These are phyloP conservation scores for Drymodes brunneopygia DNA, from an alignment of 2,113 vertebrate species.

Conservation along the genomic window DNA sequence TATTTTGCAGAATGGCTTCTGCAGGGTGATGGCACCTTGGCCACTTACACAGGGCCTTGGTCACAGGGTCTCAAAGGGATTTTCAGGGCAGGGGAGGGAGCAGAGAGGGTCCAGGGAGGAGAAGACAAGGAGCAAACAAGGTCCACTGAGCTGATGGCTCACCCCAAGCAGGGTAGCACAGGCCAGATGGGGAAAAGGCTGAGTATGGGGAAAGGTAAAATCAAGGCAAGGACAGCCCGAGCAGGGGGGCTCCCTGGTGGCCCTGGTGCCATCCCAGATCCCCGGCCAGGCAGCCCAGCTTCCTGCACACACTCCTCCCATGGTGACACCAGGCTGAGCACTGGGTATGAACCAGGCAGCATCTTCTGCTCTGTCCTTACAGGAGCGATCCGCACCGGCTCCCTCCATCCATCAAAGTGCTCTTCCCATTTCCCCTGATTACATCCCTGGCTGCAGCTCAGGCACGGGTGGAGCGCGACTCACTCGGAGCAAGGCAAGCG, in stretches of 20 bases:
- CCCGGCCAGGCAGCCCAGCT: not conserved
- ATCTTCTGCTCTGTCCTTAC: not conserved
- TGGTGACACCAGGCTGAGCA: not conserved
- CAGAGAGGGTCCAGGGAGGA: not conserved
- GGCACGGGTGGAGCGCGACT: rapidly evolving
- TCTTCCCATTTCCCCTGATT: not conserved
- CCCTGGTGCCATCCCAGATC: not conserved
- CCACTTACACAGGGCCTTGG: rapidly evolving
- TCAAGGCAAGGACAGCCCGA: not conserved
- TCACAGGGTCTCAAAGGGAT: rapidly evolving
- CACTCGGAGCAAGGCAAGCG: rapidly evolving
- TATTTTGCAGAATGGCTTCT: rapidly evolving
- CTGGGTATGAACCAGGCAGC: not conserved
- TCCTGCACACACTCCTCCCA: not conserved
- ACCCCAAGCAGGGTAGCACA: not conserved
- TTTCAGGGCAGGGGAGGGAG: not conserved
- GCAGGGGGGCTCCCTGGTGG: not conserved
- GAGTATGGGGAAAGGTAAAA: not conserved
- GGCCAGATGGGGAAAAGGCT: not conserved
- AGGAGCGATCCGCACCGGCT: rapidly evolving
- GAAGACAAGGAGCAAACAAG: not conserved
- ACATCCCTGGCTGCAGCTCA: not conserved
- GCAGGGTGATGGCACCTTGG: not conserved
- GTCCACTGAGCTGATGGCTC: not conserved
- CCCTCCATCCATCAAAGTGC: not conserved